Base-by-base conservation (phyloP, 2,113 vertebrate genomes). In the Scortum barcoo region DNA sequence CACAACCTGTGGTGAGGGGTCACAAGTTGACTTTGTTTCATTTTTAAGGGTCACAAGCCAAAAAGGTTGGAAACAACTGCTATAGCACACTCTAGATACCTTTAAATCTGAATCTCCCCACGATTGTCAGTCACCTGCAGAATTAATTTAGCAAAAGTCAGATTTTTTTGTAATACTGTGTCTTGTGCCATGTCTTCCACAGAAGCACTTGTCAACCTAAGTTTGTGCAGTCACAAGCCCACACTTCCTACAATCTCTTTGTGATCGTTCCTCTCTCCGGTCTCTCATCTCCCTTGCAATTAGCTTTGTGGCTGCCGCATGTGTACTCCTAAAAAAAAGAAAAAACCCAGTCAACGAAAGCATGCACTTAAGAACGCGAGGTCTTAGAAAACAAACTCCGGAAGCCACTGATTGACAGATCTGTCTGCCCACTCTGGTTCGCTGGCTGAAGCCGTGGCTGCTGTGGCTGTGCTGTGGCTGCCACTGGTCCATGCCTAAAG, bases 321-420 rank as follows among this genome's bases (percentile, higher is more conserved):
- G 84, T 86, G 74, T 84, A 61, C 75, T 67, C 71, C 40, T 76
- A 87, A 80, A 82, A 79, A 72, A 74, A 56, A 54, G 60, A 69
- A 62, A 58, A 50, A 58, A 53, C 67, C 3, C 33, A 46, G 61
- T 82, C 67, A 33, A 36, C 14, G 40, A 91, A 93, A 94, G 86
- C 86, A 80, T 90, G 76, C 81, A 91, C 80, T 93, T 90, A 78
- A 91, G 87, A 90, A 80, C 65, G 88, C 73, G 70, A 76, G 65
- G 68, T 72, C 57, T 74, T 63, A 86, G 89, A 91, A 91, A 94
- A 93, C 89, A 91, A 92, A 90, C 88, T 94, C 95, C 93, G 94
- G 94, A 95, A 94, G 91, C 89, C 90, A 66, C 89, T 88, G 90
- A 90, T 86, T 89, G 88, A 89, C 90, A 89, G 90, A 88, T 85